Conservation (phyloP, 2,113 vertebrate species). For the Tyrannus savana region DNA sequence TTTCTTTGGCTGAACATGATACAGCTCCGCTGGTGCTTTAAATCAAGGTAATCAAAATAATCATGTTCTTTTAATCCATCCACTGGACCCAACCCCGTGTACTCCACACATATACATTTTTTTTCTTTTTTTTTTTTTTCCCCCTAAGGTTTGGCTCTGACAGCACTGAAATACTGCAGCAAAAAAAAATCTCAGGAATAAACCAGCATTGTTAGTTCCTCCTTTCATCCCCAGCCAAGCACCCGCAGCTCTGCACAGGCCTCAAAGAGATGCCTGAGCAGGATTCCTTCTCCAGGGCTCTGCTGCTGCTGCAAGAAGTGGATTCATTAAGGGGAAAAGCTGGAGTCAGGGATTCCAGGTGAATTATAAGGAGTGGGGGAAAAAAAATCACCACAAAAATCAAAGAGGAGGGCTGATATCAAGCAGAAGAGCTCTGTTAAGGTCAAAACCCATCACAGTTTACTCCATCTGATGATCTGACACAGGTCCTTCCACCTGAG, state of each 20-base stretch:
- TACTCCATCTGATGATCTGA: not conserved
- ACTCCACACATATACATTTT: not conserved
- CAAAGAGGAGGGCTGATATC: not conserved
- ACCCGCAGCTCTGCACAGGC: constrained; percentile 14
- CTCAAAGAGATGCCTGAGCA: not conserved
- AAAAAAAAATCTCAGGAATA: constrained; percentile 11
- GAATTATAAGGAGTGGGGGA: not conserved
- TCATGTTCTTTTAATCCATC: constrained; percentile 40
- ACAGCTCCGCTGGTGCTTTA: not conserved
- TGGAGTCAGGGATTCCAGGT: not conserved
- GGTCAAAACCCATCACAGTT: not conserved
- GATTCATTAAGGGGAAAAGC: not conserved
- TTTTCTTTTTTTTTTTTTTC: not conserved
- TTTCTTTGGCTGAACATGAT: constrained; percentile 63
- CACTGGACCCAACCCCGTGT: not conserved
- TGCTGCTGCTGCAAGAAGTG: not conserved
- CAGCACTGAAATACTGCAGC: constrained; percentile 34
- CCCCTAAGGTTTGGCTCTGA: constrained; percentile 18
- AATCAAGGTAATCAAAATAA: constrained; percentile 60
- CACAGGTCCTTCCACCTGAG: rapidly evolving
- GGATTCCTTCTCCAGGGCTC: not conserved
- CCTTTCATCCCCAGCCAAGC: constrained; percentile 49
- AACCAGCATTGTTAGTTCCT: constrained; percentile 19
- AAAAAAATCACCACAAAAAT: not conserved
- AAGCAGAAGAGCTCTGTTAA: not conserved